A percentile compares a stretch with the other conserved stretches of the same genome.
phyloP scores from a whole-genome alignment of 2,113 vertebrate species.

The Oncorhynchus mykiss region DNA sequence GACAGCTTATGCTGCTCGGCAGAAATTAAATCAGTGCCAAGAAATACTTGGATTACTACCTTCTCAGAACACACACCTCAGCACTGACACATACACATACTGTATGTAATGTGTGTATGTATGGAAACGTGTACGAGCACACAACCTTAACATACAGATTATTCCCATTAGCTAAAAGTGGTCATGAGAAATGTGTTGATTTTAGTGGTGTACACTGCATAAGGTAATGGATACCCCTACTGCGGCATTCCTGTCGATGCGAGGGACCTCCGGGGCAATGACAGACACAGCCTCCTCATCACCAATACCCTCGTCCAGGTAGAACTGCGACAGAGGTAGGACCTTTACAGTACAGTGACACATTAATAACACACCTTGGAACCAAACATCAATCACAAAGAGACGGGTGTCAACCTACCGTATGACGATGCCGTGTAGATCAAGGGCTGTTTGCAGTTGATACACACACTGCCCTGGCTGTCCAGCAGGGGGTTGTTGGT shows the following conservation, averaged over 20 bases:
- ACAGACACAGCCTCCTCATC: constrained; percentile 95
- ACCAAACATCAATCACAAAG: background rate
- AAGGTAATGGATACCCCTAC: constrained; percentile 78
- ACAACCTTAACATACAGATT: too few relatives aligned
- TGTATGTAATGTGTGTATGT: too few relatives aligned
- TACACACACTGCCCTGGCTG: constrained; percentile 88
- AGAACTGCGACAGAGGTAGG: constrained; percentile 93
- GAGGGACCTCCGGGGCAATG: constrained; percentile 91
- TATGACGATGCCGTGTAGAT: constrained; percentile 95
- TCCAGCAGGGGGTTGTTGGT: constrained; percentile 95
- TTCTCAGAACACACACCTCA: too few relatives aligned
- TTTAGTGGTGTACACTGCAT: background rate
- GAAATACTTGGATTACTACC: too few relatives aligned
- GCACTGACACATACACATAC: too few relatives aligned
- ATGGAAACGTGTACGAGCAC: too few relatives aligned
- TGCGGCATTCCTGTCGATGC: constrained; percentile 64
- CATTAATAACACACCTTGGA: background rate
- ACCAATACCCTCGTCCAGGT: constrained; percentile 87
- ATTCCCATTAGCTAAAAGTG: background rate
- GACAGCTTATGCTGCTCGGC: constrained; percentile 66
- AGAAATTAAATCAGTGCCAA: constrained; percentile 56
- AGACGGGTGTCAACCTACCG: constrained; percentile 71
- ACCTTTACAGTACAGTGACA: constrained; percentile 65
- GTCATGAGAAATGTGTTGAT: background rate
- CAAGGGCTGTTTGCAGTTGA: constrained; percentile 95